Conservation (phyloP, 2,113 vertebrate species). For the Macrotus californicus region DNA sequence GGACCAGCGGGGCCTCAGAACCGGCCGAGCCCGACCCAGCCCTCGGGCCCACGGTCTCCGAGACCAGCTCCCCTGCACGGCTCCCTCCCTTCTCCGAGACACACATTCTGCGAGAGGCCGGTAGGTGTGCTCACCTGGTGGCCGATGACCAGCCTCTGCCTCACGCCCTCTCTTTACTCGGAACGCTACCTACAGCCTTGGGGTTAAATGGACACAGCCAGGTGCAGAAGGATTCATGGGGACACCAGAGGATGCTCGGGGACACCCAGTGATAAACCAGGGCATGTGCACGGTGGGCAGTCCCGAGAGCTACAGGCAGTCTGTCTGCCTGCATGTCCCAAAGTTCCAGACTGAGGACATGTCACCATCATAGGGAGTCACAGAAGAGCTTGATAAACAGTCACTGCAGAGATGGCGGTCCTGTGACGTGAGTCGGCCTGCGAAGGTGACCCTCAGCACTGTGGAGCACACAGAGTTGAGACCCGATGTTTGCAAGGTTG, state of each 20-base stretch:
- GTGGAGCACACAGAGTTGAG: background rate
- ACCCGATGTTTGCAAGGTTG: background rate
- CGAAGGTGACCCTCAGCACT: background rate
- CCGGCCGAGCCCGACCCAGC: background rate
- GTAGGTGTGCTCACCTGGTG: background rate
- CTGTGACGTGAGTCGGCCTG: background rate
- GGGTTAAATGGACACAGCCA: accelerated
- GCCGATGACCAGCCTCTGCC: accelerated
- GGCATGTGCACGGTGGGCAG: background rate
- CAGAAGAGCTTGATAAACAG: background rate
- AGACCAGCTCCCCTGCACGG: background rate
- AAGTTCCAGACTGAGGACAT: background rate
- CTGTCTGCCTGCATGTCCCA: background rate
- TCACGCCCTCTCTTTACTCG: background rate
- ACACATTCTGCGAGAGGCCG: too few relatives aligned
- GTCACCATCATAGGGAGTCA: background rate
- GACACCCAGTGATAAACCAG: background rate
- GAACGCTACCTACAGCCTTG: background rate
- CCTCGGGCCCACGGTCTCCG: background rate
- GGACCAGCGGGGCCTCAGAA: conserved; percentile 7
- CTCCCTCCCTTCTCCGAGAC: background rate
- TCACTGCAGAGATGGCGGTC: background rate
- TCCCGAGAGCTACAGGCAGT: background rate
- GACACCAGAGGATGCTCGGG: background rate
- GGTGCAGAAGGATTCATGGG: background rate